phyloP scores from a whole-genome alignment of 2,113 vertebrate species.

The Edolisoma coerulescens region DNA sequence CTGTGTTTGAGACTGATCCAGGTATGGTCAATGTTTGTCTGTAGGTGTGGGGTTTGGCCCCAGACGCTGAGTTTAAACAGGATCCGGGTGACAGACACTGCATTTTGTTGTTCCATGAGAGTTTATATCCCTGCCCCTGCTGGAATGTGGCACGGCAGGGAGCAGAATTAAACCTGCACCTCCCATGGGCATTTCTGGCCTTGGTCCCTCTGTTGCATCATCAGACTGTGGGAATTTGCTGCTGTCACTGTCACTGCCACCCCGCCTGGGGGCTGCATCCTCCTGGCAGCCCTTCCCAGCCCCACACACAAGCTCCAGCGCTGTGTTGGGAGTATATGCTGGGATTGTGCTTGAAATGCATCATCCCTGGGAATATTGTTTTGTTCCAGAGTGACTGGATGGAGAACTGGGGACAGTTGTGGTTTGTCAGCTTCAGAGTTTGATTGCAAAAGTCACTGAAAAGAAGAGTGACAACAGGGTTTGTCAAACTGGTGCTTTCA shows the following conservation, averaged over 20 bases:
- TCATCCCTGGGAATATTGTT: neutral
- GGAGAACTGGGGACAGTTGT: too few relatives aligned
- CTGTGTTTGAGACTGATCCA: neutral
- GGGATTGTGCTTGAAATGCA: neutral
- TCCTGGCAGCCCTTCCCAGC: neutral
- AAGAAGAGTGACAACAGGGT: too few relatives aligned
- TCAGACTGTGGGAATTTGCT: neutral
- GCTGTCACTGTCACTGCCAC: neutral
- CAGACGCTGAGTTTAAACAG: neutral
- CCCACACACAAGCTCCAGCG: neutral
- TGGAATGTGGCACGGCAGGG: neutral
- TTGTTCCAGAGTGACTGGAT: too few relatives aligned
- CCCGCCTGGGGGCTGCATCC: neutral
- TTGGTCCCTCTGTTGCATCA: too few relatives aligned
- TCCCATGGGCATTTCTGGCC: neutral
- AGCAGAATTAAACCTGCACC: neutral
- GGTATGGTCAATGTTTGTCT: neutral
- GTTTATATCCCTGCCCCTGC: neutral
- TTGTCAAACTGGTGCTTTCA: too few relatives aligned
- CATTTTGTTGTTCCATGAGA: neutral
- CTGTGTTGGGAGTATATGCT: neutral
- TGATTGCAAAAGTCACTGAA: too few relatives aligned
- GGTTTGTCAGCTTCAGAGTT: too few relatives aligned
- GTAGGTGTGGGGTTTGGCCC: neutral
- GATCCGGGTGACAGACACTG: neutral